Evolutionary conservation across 2,888 invertebrate species (phyloP).

Genomic region (Brassicogethes aeneus): DNA sequence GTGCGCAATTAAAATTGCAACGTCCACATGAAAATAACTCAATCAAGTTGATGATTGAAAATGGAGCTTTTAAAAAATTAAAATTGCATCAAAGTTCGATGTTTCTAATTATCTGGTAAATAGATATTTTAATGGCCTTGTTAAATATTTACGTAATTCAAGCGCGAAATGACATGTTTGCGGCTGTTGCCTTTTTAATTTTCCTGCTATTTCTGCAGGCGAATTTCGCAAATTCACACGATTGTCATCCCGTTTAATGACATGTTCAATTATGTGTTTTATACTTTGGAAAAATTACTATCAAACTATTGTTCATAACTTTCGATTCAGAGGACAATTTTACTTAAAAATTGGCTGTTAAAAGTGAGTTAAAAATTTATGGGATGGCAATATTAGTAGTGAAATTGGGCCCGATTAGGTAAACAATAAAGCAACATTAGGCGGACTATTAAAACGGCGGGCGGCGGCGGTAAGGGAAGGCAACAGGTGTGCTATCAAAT

Average conservation of each 20-base stretch:
- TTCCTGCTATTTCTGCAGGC: too few species aligned
- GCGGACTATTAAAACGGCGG: conserved; percentile 6
- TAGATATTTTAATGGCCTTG: conserved; percentile 27
- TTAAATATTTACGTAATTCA: conserved; percentile 26
- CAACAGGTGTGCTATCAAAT: conserved; percentile 9
- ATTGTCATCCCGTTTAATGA: too few species aligned
- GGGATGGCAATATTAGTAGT: conserved; percentile 1
- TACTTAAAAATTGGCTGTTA: too few species aligned
- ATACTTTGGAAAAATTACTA: too few species aligned
- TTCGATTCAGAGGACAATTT: too few species aligned
- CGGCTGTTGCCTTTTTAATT: not conserved
- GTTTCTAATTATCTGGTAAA: conserved; percentile 33
- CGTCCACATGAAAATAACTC: not conserved
- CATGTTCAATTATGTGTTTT: too few species aligned
- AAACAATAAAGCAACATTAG: conserved; percentile 8
- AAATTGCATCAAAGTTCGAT: conserved; percentile 36
- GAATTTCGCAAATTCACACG: too few species aligned
- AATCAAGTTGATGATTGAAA: conserved; percentile 4
- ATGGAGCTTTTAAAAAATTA: conserved; percentile 33
- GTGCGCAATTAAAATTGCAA: too few species aligned
- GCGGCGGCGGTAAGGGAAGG: conserved; percentile 4
- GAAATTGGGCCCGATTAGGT: conserved; percentile 5
- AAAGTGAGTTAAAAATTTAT: conserved; percentile 2
- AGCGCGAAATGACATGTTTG: conserved; percentile 13
- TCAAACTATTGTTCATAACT: too few species aligned